A percentile compares a stretch with the other conserved stretches of the same genome.
These are phyloP conservation scores for Strix aluco DNA, from an alignment of 2,113 vertebrate species.

Conservation along the genomic window DNA sequence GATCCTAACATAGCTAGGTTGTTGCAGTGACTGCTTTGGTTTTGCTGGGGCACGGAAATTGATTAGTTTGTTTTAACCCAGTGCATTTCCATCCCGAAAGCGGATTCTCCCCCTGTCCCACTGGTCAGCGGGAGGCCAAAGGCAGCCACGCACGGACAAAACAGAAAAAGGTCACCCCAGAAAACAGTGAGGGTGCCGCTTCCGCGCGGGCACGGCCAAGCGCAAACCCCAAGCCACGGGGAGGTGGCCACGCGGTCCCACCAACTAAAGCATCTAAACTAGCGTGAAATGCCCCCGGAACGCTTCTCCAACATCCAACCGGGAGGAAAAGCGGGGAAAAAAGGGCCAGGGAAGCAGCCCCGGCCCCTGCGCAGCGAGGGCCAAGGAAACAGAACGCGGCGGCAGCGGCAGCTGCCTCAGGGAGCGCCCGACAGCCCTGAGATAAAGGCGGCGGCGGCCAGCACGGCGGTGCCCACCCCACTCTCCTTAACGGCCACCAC, in stretches of 20 bases:
- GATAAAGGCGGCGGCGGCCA: fast-evolving
- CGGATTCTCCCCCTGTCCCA: fast-evolving
- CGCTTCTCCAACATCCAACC: fast-evolving
- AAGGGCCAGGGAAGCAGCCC: fast-evolving
- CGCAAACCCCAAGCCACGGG: fast-evolving
- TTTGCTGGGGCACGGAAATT: fast-evolving
- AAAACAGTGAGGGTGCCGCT: fast-evolving
- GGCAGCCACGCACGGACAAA: fast-evolving
- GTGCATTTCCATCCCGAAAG: fast-evolving
- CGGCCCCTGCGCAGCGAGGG: no score
- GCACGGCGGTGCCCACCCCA: fast-evolving
- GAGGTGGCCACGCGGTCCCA: fast-evolving
- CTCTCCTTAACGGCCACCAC: fast-evolving
- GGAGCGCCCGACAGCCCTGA: neutral
- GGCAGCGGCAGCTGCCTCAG: neutral
- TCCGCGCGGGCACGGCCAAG: neutral
- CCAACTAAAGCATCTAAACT: fast-evolving
- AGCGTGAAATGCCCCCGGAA: fast-evolving
- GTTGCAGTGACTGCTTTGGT: fast-evolving
- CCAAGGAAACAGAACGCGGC: neutral
- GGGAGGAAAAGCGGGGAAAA: fast-evolving
- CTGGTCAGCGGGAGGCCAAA: fast-evolving
- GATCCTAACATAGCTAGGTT: fast-evolving
- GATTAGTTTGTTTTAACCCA: fast-evolving
- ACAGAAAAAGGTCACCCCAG: fast-evolving